A percentile compares a stretch with the other conserved stretches of the same genome.
phyloP scores from a whole-genome alignment of 2,888 invertebrate species.

The Peribatodes rhomboidaria region DNA sequence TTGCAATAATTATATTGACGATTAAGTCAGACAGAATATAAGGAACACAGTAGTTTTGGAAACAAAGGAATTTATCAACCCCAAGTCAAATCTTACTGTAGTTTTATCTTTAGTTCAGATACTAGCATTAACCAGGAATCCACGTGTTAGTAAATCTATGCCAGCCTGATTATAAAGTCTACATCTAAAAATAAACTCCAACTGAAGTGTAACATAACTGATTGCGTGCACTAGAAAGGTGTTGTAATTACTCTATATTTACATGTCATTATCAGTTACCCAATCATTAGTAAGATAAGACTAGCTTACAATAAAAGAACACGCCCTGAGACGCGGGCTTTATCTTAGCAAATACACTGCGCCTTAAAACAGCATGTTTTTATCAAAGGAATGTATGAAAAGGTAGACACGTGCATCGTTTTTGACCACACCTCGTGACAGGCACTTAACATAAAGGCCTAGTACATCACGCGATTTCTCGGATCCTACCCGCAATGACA shows the following conservation, averaged over 20 bases:
- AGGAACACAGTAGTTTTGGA: too few species aligned
- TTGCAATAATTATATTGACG: too few species aligned
- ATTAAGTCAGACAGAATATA: too few species aligned
- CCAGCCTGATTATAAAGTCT: neutral
- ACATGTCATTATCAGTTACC: constrained; percentile 38
- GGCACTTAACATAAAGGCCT: too few species aligned
- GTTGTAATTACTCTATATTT: constrained; percentile 24
- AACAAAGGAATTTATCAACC: too few species aligned
- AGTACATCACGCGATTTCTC: too few species aligned
- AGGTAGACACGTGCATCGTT: neutral
- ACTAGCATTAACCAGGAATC: neutral
- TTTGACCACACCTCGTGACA: neutral
- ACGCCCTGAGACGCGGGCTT: constrained; percentile 32
- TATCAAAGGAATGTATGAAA: constrained; percentile 7
- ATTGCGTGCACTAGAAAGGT: constrained; percentile 19
- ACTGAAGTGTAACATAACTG: constrained; percentile 5
- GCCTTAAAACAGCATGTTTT: constrained; percentile 6
- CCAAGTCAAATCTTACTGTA: too few species aligned
- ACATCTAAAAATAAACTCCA: neutral
- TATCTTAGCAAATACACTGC: constrained; percentile 28
- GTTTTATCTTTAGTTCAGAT: too few species aligned
- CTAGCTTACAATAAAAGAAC: constrained; percentile 37
- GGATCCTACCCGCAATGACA: too few species aligned
- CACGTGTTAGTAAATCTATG: neutral
- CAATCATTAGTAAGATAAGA: constrained; percentile 37